These are phyloP conservation scores for Philypnodon macrostomus DNA, from an alignment of 2,797 vertebrate species.

Conservation along the genomic window DNA sequence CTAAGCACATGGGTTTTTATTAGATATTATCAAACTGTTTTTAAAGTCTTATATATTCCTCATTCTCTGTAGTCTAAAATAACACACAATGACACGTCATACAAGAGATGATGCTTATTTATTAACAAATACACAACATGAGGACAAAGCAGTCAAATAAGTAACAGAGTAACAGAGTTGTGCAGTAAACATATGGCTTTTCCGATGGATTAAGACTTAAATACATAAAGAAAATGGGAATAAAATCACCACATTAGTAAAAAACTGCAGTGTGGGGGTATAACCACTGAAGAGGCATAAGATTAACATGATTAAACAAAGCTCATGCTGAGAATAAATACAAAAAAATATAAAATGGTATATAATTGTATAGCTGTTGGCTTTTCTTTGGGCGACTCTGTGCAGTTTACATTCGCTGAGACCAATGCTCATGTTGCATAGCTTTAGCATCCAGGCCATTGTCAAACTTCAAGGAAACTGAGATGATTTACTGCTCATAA, in stretches of 20 bases:
- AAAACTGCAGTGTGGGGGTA: constrained; percentile 36
- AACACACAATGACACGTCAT: neutral
- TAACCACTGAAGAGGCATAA: constrained; percentile 34
- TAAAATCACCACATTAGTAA: constrained; percentile 21
- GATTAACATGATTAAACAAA: constrained; percentile 53
- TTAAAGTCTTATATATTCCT: no score
- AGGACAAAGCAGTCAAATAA: constrained; percentile 47
- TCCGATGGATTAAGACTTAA: constrained; percentile 65
- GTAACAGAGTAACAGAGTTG: no score
- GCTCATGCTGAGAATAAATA: constrained; percentile 70
- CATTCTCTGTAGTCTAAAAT: no score
- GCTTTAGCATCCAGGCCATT: constrained; percentile 51
- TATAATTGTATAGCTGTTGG: constrained; percentile 39
- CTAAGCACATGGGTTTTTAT: no score
- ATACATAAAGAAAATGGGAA: constrained; percentile 58
- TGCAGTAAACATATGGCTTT: constrained; percentile 60
- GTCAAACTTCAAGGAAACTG: constrained; percentile 39
- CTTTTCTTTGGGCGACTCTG: constrained; percentile 44
- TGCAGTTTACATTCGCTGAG: constrained; percentile 55
- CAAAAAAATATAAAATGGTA: constrained; percentile 55
- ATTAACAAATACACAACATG: constrained; percentile 63
- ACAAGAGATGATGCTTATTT: constrained; percentile 55
- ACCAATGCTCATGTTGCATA: constrained; percentile 46
- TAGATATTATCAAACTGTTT: no score
- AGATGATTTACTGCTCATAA: constrained; percentile 41